phyloP scores from a whole-genome alignment of 2,888 invertebrate species.

The Hypolimnas misippus region DNA sequence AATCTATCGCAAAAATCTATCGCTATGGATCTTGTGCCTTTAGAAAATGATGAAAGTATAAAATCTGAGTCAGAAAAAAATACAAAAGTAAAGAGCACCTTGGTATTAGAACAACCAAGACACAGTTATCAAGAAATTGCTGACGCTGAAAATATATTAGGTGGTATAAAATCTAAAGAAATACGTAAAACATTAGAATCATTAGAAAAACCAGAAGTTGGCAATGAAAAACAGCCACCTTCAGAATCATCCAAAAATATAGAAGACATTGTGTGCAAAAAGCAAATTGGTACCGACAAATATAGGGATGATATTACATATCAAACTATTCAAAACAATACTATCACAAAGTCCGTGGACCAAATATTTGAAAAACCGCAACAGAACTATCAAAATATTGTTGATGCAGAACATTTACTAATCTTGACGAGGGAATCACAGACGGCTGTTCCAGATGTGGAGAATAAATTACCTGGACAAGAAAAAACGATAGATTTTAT shows the following conservation, averaged over 20 bases:
- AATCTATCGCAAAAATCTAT: background rate
- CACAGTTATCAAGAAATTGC: conserved; percentile 37
- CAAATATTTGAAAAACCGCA: conserved; percentile 35
- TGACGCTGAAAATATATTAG: conserved; percentile 40
- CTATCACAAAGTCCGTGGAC: background rate
- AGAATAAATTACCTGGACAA: background rate
- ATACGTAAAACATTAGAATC: background rate
- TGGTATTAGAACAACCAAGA: conserved; percentile 21
- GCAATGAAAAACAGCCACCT: background rate
- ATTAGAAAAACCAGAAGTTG: background rate
- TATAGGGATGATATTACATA: background rate
- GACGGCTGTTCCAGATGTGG: background rate
- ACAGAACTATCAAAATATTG: conserved; percentile 45
- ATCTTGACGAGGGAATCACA: conserved; percentile 12
- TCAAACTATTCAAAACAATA: background rate
- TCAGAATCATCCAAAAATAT: background rate
- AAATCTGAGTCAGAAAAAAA: background rate
- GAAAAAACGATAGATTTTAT: background rate
- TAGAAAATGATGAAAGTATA: background rate
- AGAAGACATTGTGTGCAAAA: background rate
- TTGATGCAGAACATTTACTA: conserved; percentile 42
- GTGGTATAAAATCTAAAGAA: conserved; percentile 17
- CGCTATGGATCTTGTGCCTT: background rate
- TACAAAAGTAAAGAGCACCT: background rate
- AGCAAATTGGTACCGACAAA: background rate